phyloP scores from a whole-genome alignment of 1,140 invertebrate species.

The Drosophila pseudoananassae region DNA sequence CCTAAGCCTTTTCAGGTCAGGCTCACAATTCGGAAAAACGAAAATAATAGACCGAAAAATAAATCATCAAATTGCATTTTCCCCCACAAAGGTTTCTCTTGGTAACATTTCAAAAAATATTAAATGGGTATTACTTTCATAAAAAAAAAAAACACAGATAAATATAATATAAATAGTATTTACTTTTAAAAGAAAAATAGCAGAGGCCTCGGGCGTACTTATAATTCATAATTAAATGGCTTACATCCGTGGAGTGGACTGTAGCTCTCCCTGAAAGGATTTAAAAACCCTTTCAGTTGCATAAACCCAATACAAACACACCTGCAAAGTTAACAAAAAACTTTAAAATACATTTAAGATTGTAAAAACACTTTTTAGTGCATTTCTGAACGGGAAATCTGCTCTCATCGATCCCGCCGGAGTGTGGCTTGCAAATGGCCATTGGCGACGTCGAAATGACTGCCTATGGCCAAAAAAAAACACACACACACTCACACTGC shows the following conservation, averaged over 20 bases:
- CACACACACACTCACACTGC: not conserved
- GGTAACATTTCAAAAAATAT: not conserved
- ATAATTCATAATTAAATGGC: not conserved
- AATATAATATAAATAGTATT: too few species aligned
- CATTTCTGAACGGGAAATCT: conserved; percentile 13
- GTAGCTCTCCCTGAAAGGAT: not conserved
- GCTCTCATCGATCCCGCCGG: conserved; percentile 23
- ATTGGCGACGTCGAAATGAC: conserved; percentile 13
- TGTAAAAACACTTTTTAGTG: conserved; percentile 6
- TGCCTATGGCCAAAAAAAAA: conserved; percentile 4
- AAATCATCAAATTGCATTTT: conserved; percentile 6
- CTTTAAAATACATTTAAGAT: conserved; percentile 57
- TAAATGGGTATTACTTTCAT: not conserved
- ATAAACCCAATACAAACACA: conserved; percentile 34
- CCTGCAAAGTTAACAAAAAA: conserved; percentile 40
- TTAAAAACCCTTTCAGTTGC: conserved; percentile 45
- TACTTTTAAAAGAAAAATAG: too few species aligned
- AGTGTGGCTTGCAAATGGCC: conserved; percentile 57
- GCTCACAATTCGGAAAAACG: not conserved
- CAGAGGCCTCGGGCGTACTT: too few species aligned
- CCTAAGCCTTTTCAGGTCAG: conserved; percentile 4
- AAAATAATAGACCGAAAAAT: conserved; percentile 1
- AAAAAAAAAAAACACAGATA: not conserved
- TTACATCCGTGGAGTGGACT: conserved; percentile 11
- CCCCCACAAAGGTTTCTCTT: not conserved